Percentiles rank a stretch among this genome's conserved stretches.
Evolutionary conservation across 2,888 invertebrate genomes (phyloP).

Genomic region (Macaria liturata): DNA sequence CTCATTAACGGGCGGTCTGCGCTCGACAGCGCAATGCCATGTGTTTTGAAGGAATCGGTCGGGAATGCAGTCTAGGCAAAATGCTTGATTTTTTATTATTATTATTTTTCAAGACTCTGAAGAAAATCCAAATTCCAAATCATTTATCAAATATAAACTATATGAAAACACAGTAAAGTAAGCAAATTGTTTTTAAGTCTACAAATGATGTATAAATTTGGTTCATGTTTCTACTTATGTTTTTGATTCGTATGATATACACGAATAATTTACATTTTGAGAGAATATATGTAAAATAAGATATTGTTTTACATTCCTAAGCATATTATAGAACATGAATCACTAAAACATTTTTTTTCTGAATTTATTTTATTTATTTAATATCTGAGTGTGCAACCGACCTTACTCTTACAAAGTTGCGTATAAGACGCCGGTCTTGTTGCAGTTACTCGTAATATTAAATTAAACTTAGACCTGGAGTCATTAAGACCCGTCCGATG

Average conservation of each 20-base stretch:
- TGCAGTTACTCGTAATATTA: constrained; percentile 74
- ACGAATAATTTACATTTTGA: too few relatives aligned
- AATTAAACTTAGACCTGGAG: constrained; percentile 73
- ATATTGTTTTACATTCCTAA: too few relatives aligned
- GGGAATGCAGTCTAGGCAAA: constrained; percentile 35
- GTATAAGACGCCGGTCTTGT: constrained; percentile 71
- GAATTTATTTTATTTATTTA: background rate
- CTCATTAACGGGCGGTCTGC: constrained; percentile 59
- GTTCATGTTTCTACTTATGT: too few relatives aligned
- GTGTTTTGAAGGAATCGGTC: constrained; percentile 47
- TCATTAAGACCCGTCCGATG: constrained; percentile 76
- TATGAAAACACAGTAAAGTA: too few relatives aligned
- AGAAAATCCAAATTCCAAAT: too few relatives aligned
- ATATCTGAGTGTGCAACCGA: constrained; percentile 29
- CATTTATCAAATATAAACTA: too few relatives aligned
- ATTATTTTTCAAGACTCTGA: background rate
- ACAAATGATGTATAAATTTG: too few relatives aligned
- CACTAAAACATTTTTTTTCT: too few relatives aligned
- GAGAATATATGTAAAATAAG: too few relatives aligned
- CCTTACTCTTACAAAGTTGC: constrained; percentile 56
- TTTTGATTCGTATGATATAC: too few relatives aligned
- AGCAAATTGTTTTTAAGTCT: too few relatives aligned
- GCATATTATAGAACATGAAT: too few relatives aligned
- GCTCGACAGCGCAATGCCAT: constrained; percentile 59
- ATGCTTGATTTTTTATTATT: background rate